phyloP scores from a whole-genome alignment of 2,888 invertebrate genomes.

The Callinectes sapidus region DNA sequence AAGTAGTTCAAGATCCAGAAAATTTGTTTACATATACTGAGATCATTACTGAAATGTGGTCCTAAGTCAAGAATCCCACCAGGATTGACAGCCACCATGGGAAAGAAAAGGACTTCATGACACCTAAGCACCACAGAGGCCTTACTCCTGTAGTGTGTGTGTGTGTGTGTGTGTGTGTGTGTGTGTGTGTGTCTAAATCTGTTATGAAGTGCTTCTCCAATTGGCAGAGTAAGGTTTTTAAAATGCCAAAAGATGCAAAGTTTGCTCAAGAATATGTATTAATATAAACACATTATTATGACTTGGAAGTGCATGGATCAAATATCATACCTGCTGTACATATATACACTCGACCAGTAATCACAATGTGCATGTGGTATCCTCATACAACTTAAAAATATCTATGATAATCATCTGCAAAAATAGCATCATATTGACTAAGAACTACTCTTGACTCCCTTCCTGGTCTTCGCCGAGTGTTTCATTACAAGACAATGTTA shows the following conservation, averaged over 20 bases:
- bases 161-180: no score
- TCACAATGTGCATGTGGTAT: constrained; percentile 30
- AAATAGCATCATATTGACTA: constrained; percentile 34
- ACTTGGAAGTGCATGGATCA: constrained; percentile 45
- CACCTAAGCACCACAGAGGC: no score
- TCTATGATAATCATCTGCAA: constrained; percentile 23
- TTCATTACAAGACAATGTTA: constrained; percentile 16
- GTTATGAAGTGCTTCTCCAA: not conserved
- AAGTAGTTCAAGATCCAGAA: no score
- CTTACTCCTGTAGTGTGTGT: no score
- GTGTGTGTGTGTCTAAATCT: no score
- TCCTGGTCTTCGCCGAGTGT: constrained; percentile 27
- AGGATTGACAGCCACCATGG: no score
- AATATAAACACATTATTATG: constrained; percentile 47
- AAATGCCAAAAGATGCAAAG: not conserved
- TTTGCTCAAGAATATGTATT: constrained; percentile 50
- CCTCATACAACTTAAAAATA: not conserved
- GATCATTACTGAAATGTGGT: no score
- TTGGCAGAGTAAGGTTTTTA: not conserved
- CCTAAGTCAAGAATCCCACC: no score
- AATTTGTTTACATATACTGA: no score
- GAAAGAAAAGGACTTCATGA: no score
- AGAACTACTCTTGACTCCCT: constrained; percentile 5
- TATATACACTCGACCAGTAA: constrained; percentile 44
- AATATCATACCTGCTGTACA: constrained; percentile 36